Evolutionary conservation across 2,113 vertebrate species (phyloP).

Genomic region (Ploceus nigricollis): DNA sequence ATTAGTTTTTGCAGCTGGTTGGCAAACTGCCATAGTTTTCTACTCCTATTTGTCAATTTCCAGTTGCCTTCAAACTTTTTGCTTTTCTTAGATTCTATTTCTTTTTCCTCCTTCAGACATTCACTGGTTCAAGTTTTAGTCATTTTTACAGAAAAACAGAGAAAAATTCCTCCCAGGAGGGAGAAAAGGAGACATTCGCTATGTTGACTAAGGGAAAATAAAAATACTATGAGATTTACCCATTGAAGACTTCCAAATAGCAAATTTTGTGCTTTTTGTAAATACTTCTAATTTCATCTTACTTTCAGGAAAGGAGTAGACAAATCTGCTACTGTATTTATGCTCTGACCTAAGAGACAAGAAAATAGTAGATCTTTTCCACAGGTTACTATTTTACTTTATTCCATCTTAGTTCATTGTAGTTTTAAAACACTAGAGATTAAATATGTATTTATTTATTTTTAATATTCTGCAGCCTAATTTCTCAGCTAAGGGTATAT

Average conservation of each 20-base stretch:
- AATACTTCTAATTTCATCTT: not conserved
- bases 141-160: constrained; percentile 11
- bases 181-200: not conserved
- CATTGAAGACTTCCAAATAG: not conserved
- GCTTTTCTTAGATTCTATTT: constrained; percentile 10
- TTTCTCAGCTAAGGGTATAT: not conserved
- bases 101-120: not conserved
- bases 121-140: constrained; percentile 21
- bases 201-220: not conserved
- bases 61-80: constrained; percentile 45
- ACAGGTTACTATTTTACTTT: not conserved
- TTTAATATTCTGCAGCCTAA: not conserved
- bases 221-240: not conserved
- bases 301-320: not conserved
- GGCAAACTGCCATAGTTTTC: constrained; percentile 49
- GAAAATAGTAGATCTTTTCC: not conserved
- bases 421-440: not conserved
- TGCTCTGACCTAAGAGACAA: not conserved
- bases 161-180: not conserved
- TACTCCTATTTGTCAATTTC: constrained; percentile 56
- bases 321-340: not conserved
- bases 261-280: not conserved
- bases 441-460: not conserved
- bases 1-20: constrained; percentile 62
- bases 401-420: not conserved